Evolutionary conservation across 2,113 vertebrate genomes (phyloP).

Genomic region (Thamnaconus septentrionalis): DNA sequence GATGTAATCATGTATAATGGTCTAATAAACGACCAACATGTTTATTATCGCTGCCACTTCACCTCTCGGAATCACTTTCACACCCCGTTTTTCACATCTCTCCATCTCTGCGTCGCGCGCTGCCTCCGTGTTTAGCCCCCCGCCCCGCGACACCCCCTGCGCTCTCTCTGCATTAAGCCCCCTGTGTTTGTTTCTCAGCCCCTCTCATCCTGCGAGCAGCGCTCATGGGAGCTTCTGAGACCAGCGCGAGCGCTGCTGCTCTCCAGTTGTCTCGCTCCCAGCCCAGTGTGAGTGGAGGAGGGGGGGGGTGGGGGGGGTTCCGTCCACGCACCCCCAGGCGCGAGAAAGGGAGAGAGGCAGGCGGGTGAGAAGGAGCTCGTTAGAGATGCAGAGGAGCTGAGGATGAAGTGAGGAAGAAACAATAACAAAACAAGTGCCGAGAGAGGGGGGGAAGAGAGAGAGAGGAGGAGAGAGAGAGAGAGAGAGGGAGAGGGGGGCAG

Average conservation of each 20-base stretch:
- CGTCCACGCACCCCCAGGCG: conserved; percentile 24
- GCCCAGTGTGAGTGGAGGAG: conserved; percentile 22
- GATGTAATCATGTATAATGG: too few relatives aligned
- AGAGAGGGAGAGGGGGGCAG: conserved; percentile 14
- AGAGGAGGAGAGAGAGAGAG: not conserved
- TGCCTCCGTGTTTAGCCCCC: conserved; percentile 40
- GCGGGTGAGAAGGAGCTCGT: conserved; percentile 26
- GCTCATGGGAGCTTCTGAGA: conserved; percentile 57
- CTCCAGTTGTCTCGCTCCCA: conserved; percentile 37
- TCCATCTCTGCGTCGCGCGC: conserved; percentile 35
- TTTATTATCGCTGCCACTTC: too few relatives aligned
- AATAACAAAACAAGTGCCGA: conserved; percentile 15
- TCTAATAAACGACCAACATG: too few relatives aligned
- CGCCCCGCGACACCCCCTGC: conserved; percentile 9
- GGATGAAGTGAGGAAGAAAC: conserved; percentile 8
- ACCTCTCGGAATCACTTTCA: conserved; percentile 39
- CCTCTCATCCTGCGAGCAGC: conserved; percentile 57
- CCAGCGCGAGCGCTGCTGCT: conserved; percentile 52
- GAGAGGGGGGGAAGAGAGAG: too few relatives aligned
- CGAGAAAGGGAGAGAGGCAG: conserved; percentile 3
- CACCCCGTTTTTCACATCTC: conserved; percentile 25
- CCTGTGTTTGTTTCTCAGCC: conserved; percentile 40
- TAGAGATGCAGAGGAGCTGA: conserved; percentile 15
- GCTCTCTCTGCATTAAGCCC: conserved; percentile 54
- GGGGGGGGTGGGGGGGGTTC: conserved; percentile 13